Evolutionary conservation across 2,888 invertebrate species (phyloP).

Genomic region (Heteromyza rotundicornis): DNA sequence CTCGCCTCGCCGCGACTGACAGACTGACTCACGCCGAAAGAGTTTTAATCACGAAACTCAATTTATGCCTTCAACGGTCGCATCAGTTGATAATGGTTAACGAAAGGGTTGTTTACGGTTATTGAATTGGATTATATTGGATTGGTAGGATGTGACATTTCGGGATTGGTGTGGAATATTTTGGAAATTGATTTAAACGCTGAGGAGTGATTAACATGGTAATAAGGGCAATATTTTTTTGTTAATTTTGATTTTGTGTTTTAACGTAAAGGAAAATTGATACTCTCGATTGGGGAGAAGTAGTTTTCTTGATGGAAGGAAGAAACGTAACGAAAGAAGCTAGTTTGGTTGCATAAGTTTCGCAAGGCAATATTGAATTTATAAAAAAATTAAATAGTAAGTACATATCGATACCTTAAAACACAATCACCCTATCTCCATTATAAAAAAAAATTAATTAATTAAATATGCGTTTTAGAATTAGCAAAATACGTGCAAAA

Average conservation of each 20-base stretch:
- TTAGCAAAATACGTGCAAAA: too few relatives aligned
- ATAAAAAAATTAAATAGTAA: too few relatives aligned
- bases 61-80: constrained; percentile 2
- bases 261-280: neutral
- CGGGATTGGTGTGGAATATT: too few relatives aligned
- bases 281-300: neutral
- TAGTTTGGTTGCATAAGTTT: too few relatives aligned
- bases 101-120: neutral
- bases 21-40: constrained; percentile 8
- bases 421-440: too few relatives aligned
- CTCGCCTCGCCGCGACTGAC: neutral
- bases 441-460: too few relatives aligned
- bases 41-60: constrained; percentile 17
- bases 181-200: neutral
- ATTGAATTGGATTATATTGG: neutral
- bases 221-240: neutral
- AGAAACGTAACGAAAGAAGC: too few relatives aligned
- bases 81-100: neutral
- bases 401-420: too few relatives aligned
- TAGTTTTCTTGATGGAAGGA: too few relatives aligned
- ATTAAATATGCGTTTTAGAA: too few relatives aligned
- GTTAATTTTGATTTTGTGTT: too few relatives aligned
- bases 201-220: neutral
- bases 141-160: neutral
- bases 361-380: too few relatives aligned